These are phyloP conservation scores for Crotalus helleri DNA, from an alignment of 2,113 vertebrate genomes.

Conservation along the genomic window DNA sequence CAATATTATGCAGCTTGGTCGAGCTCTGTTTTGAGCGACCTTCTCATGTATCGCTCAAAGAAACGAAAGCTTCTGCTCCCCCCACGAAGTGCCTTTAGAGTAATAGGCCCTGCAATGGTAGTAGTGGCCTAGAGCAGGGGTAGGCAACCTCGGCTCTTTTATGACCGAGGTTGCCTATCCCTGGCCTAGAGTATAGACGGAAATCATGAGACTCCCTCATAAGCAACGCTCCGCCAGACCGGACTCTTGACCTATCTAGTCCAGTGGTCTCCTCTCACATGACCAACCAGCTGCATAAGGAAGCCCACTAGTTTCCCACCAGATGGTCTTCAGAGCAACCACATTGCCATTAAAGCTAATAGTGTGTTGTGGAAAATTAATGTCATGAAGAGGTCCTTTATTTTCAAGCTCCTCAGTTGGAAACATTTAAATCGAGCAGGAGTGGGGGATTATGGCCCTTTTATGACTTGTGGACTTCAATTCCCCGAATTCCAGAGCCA, in stretches of 20 bases:
- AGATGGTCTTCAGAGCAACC: not conserved
- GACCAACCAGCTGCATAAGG: not conserved
- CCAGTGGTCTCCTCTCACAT: not conserved
- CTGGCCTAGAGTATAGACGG: not conserved
- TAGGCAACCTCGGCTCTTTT: too few relatives aligned
- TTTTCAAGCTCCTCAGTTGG: not conserved
- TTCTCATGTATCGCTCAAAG: not conserved
- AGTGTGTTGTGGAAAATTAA: not conserved
- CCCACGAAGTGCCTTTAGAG: not conserved
- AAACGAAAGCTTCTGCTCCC: not conserved
- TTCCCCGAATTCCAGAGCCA: not conserved
- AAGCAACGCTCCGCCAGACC: not conserved
- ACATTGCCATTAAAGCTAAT: not conserved
- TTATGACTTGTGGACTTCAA: not conserved
- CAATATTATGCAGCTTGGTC: not conserved
- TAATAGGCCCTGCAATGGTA: not conserved
- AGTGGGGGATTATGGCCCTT: not conserved
- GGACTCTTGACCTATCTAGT: not conserved
- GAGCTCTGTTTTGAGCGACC: not conserved
- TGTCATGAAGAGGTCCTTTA: not conserved
- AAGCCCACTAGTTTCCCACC: not conserved
- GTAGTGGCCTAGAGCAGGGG: too few relatives aligned
- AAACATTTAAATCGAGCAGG: not conserved
- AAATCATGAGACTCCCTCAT: not conserved
- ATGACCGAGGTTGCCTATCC: too few relatives aligned